Percentiles rank a stretch among this genome's conserved stretches.
These are phyloP conservation scores for Conus ventricosus DNA, from an alignment of 1,140 invertebrate species.

Conservation along the genomic window DNA sequence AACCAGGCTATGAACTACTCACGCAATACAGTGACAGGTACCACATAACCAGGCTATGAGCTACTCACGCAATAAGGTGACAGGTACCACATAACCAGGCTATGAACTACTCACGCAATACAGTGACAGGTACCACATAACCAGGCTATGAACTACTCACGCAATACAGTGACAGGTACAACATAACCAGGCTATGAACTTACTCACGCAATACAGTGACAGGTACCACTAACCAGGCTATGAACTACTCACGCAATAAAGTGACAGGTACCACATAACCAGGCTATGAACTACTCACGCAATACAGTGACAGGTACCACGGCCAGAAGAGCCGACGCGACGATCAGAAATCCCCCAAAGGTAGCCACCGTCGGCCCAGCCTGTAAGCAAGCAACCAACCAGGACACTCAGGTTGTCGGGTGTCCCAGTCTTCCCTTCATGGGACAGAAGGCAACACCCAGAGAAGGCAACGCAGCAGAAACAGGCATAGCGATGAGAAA, in stretches of 20 bases:
- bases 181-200: too few relatives aligned
- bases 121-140: background rate
- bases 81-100: background rate
- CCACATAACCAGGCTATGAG: too few relatives aligned
- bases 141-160: too few relatives aligned
- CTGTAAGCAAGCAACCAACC: background rate
- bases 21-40: background rate
- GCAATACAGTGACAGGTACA: too few relatives aligned
- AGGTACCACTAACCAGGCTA: too few relatives aligned
- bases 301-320: background rate
- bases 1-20: background rate
- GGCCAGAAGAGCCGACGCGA: background rate
- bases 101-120: background rate
- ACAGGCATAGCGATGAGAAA: too few relatives aligned
- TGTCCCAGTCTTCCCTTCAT: too few relatives aligned
- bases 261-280: too few relatives aligned
- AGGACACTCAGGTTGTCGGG: too few relatives aligned
- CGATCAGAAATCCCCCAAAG: background rate
- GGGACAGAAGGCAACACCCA: background rate
- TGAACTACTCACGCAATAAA: too few relatives aligned
- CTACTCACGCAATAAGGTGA: background rate
- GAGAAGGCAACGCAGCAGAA: background rate
- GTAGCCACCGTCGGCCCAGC: constrained; percentile 6
- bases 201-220: too few relatives aligned
- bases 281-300: background rate